Evolutionary conservation across 1,140 invertebrate genomes (phyloP), one percentile per base, ranked within the genome.

Genomic region (Drosophila guanche): DNA sequence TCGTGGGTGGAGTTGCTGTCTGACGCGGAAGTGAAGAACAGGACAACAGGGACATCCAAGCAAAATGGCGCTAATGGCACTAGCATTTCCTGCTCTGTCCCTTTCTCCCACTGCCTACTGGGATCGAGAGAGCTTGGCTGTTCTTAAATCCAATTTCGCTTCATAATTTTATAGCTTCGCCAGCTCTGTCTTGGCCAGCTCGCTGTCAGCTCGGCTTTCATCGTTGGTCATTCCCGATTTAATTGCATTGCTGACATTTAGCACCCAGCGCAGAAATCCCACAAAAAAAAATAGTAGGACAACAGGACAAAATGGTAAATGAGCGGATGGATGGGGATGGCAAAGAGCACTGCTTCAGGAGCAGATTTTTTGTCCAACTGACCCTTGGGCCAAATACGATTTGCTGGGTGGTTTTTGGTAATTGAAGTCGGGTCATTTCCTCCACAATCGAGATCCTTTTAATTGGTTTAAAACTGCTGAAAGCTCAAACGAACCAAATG

Each of bases 161-260:
- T 81, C 78, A 86, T 86, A 85, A 85, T 85, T 85, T 86, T 74
- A 85, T 86, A 86, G 77, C 63, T 47, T 53, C 73, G 55, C 77
- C 47, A 52, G 61, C 63, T 23, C 14, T 42, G 40, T 22, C 56
- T 55, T 53, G 14, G 27, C 56, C 23, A 52, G 23, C n/a, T 54
- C 41, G 62, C 53, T 54, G 57, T 51, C 40, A 57, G 29, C 48
- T 14, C 33, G 47, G 40, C 52, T 61, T 45, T 71, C 51, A 27
- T 45, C 43, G 61, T 66, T 73, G 75, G 70, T 61, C 68, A 79
- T 84, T 76, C 59, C 78, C 75, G 86, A 83, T 86, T 88, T 88
- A 86, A 86, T 86, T 86, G 83, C 83, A 88, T 83, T 63, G 78
- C 81, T 81, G 83, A 88, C 81, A 86, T 78, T 86, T 88, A 86